Conservation (phyloP, 2,888 invertebrate species). For the Epinotia brunnichana region DNA sequence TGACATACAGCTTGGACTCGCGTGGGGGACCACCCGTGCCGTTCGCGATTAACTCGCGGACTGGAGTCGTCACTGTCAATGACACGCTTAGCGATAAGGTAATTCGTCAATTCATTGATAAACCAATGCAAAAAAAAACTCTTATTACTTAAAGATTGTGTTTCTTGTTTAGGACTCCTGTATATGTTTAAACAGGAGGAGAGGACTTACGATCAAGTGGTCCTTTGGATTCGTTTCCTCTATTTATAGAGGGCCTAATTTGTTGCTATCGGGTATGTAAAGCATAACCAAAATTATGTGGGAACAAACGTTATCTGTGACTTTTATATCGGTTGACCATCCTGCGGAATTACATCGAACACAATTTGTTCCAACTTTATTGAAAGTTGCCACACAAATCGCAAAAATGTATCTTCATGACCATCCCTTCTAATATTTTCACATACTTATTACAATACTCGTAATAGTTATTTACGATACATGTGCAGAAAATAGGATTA, state of each 20-base stretch:
- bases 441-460: too few relatives aligned
- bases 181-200: background rate
- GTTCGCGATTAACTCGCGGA: slow-evolving; percentile 89
- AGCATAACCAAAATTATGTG: background rate
- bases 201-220: background rate
- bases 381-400: background rate
- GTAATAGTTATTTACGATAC: too few relatives aligned
- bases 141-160: too few relatives aligned
- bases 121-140: too few relatives aligned
- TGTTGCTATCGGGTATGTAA: background rate
- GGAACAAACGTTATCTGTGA: too few relatives aligned
- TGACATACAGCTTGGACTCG: slow-evolving; percentile 88
- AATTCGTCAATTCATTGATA: background rate
- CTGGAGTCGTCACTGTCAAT: slow-evolving; percentile 91
- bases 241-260: background rate
- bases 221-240: background rate
- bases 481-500: too few relatives aligned
- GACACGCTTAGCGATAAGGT: slow-evolving; percentile 90
- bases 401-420: background rate
- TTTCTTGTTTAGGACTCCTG: too few relatives aligned
- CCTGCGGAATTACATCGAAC: background rate
- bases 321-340: too few relatives aligned
- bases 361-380: background rate
- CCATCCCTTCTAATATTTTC: too few relatives aligned
- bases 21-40: slow-evolving; percentile 84